Evolutionary conservation across 2,888 invertebrate species (phyloP).

Genomic region (Coremacera marginata): DNA sequence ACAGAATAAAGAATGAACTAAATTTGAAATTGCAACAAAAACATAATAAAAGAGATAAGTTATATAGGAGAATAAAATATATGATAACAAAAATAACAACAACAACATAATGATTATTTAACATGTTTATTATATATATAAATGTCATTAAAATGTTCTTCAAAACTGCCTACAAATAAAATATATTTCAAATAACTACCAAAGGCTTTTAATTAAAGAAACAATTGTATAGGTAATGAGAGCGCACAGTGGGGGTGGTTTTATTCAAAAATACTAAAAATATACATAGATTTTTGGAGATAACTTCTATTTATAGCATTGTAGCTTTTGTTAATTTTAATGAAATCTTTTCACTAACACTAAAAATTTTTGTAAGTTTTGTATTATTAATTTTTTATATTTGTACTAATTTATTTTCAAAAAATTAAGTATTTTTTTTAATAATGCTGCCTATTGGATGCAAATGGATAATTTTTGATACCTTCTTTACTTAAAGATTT

Average conservation of each 20-base stretch:
- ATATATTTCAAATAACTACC: constrained; percentile 62
- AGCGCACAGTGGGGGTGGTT: background rate
- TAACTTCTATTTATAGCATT: too few species aligned
- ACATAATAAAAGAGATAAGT: constrained; percentile 30
- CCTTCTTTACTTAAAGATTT: too few species aligned
- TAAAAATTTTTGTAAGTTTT: too few species aligned
- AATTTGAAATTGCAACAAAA: constrained; percentile 39
- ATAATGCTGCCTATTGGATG: too few species aligned
- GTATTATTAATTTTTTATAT: too few species aligned
- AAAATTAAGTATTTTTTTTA: too few species aligned
- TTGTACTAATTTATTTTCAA: too few species aligned
- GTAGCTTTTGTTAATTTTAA: too few species aligned
- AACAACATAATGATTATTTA: constrained; percentile 51
- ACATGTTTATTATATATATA: constrained; percentile 67
- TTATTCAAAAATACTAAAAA: too few species aligned
- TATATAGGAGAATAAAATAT: constrained; percentile 35
- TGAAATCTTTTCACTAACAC: too few species aligned
- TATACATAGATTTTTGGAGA: too few species aligned
- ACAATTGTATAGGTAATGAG: background rate
- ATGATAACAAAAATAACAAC: constrained; percentile 47
- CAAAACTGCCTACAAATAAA: constrained; percentile 70
- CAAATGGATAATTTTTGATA: too few species aligned
- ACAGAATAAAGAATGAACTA: constrained; percentile 20
- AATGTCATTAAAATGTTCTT: constrained; percentile 70
- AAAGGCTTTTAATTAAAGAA: background rate